Evolutionary conservation across 2,113 vertebrate species (phyloP).

Genomic region (Gnathonemus echidnorhynchus): DNA sequence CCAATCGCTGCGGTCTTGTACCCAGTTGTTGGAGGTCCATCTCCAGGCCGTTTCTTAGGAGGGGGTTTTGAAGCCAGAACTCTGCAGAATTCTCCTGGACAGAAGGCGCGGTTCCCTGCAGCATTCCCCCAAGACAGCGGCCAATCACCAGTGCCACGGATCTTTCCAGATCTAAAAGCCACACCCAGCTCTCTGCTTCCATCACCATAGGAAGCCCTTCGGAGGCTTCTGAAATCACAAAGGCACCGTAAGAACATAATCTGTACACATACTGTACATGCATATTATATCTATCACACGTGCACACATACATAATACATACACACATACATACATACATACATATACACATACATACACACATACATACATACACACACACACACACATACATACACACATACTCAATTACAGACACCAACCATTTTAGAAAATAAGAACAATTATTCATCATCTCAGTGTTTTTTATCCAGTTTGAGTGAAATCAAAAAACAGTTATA

Average conservation of each 20-base stretch:
- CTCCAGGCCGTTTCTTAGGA: conserved; percentile 68
- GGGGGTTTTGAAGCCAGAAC: conserved; percentile 63
- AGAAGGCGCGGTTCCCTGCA: conserved; percentile 58
- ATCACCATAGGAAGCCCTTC: conserved; percentile 33
- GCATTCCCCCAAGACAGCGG: conserved; percentile 65
- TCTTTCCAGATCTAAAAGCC: conserved; percentile 68
- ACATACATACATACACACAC: too few relatives aligned
- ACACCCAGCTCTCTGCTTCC: conserved; percentile 56
- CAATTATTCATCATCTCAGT: neutral
- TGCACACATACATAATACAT: neutral
- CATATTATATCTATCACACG: neutral
- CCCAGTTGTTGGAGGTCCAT: conserved; percentile 65
- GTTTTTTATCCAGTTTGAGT: neutral
- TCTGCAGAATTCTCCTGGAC: conserved; percentile 58
- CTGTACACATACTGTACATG: neutral
- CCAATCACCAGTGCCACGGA: conserved; percentile 63
- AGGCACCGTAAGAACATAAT: neutral
- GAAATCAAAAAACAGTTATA: neutral
- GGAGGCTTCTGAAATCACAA: conserved; percentile 42
- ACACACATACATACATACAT: too few relatives aligned
- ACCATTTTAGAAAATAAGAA: neutral
- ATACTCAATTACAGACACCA: neutral
- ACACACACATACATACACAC: too few relatives aligned
- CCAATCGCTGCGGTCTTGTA: conserved; percentile 26
- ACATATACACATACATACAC: too few relatives aligned